Evolutionary conservation across 2,797 vertebrate species (phyloP).

Genomic region (Paramormyrops hopkinsi): DNA sequence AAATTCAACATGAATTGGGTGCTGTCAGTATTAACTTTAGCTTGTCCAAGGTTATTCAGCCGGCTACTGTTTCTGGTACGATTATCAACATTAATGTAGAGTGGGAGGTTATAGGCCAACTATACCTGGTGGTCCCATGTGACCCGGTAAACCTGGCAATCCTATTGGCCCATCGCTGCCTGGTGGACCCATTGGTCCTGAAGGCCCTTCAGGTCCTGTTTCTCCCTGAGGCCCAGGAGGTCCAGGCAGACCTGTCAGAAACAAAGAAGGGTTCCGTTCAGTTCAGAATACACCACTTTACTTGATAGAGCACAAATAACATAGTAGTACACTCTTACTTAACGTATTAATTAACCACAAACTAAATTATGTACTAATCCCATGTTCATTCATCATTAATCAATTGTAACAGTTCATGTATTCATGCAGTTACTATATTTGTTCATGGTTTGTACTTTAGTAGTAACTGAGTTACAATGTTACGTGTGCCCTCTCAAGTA

Average conservation of each 20-base stretch:
- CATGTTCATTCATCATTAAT: neutral
- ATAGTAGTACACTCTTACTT: neutral
- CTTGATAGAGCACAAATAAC: neutral
- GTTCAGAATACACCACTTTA: neutral
- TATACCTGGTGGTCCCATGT: constrained; percentile 69
- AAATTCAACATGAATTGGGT: neutral
- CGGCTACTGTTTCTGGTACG: neutral
- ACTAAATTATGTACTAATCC: neutral
- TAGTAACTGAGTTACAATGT: neutral
- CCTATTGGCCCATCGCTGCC: constrained; percentile 65
- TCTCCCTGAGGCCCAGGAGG: constrained; percentile 63
- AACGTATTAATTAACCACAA: neutral
- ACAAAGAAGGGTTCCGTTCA: neutral
- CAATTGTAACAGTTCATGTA: neutral
- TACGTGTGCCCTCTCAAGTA: neutral
- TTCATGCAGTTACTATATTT: neutral
- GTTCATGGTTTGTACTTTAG: neutral
- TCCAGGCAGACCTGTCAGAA: constrained; percentile 61
- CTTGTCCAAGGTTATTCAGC: neutral
- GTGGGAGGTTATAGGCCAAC: neutral
- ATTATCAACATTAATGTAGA: neutral
- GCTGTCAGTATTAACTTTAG: neutral
- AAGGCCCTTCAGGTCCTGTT: constrained; percentile 50
- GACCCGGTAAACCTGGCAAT: constrained; percentile 57
- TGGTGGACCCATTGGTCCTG: constrained; percentile 55